Base-by-base conservation (phyloP, 2,113 vertebrate genomes). In the Chlamydotis undulata region DNA sequence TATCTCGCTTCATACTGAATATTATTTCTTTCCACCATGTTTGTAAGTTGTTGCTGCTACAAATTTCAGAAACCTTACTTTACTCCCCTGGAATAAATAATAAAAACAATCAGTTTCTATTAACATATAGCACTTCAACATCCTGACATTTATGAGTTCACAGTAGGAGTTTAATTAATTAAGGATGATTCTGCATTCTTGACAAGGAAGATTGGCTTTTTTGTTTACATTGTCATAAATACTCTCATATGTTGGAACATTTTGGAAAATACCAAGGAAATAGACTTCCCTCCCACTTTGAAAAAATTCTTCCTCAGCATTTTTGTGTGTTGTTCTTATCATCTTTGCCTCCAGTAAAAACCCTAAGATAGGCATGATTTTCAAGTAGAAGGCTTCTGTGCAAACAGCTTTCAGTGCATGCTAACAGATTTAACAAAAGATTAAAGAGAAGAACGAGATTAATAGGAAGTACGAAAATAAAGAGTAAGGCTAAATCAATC, bases 131-230 rank as follows among this genome's bases (percentile, higher is more conserved):
- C 7, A 9, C 17, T 90, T 90, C 56, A 86, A 87, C 81, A 83
- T 94, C 90, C 83, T 90, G 89, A 91, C 35, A 63, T 78, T 97
- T 95, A 97, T 95, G 95, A 97, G 77, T 57, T 80, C 78, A 71
- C 53, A 60, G 95, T 78, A 95, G 97, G 97, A 97, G 95, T 96
- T 89, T 70, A 86, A 90, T 83, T 85, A 74, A 94, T 94, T 77
- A 97, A 87, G 91, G 97, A 97, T 97, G 97, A 97, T 92, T 92
- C 76, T 95, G 96, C 97, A 94, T 82, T 97, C 95, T 97, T 63
- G 63, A 33, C 57, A 50, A 79, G 47, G 94, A 92, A 80, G 90
- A 96, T 91, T 92, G 90, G 47, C 74, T 97, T 78, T 92, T 92
- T 74, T 96, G 91, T 96, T 97, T 97, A 94, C 69, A 83, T 94